These are phyloP conservation scores for Lophius piscatorius DNA, from an alignment of 2,113 vertebrate genomes.

Conservation along the genomic window DNA sequence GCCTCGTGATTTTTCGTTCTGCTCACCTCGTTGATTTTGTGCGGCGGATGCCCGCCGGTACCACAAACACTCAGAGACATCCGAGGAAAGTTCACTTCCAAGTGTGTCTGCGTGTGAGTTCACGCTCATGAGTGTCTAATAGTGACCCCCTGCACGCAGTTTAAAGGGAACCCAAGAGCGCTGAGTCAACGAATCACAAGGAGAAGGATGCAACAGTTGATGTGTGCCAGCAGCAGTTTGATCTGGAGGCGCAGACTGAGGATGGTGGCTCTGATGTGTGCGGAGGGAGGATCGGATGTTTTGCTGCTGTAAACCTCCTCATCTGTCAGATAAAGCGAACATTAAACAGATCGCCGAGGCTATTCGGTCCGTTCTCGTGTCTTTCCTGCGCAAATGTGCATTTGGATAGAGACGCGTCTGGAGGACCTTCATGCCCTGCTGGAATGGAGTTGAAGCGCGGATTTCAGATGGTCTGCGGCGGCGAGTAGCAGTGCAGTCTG, in stretches of 20 bases:
- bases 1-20: neutral
- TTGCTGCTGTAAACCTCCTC: constrained; percentile 34
- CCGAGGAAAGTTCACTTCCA: constrained; percentile 40
- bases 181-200: constrained; percentile 72
- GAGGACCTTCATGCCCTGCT: constrained; percentile 39
- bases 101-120: neutral
- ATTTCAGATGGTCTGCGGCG: constrained; percentile 62
- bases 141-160: constrained; percentile 65
- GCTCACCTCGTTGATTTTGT: constrained; percentile 20
- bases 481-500: constrained; percentile 62
- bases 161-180: constrained; percentile 69
- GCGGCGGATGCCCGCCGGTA: constrained; percentile 15
- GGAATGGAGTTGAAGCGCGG: constrained; percentile 64
- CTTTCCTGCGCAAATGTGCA: constrained; percentile 40
- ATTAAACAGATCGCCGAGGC: neutral
- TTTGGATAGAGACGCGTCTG: constrained; percentile 41
- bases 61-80: constrained; percentile 17
- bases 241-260: constrained; percentile 37
- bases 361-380: constrained; percentile 1
- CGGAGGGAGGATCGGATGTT: constrained; percentile 29
- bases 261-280: constrained; percentile 54
- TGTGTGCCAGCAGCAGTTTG: constrained; percentile 50
- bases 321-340: constrained; percentile 21
- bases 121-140: constrained; percentile 38
- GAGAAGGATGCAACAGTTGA: constrained; percentile 75